Percentiles rank a stretch among this genome's conserved stretches.
Conservation (phyloP, 2,888 invertebrate species). For the Psylliodes chrysocephalus region DNA sequence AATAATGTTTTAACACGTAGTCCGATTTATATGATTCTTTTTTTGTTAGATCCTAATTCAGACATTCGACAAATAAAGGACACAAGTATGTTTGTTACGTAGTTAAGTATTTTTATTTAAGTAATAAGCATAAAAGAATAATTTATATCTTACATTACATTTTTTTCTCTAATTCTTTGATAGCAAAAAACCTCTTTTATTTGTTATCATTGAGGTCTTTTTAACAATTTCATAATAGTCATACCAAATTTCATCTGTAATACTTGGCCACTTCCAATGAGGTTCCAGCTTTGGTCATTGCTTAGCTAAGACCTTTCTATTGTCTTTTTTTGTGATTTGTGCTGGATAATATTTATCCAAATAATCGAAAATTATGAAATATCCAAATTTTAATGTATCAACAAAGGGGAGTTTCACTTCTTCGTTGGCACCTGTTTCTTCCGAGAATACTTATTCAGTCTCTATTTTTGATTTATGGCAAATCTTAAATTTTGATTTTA, state of each 20-base stretch:
- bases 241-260: slow-evolving; percentile 9
- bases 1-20: too few relatives aligned
- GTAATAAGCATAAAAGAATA: background rate
- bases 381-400: too few relatives aligned
- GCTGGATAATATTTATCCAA: slow-evolving; percentile 6
- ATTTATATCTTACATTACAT: background rate
- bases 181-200: slow-evolving; percentile 11
- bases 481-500: too few relatives aligned
- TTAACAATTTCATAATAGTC: slow-evolving; percentile 9
- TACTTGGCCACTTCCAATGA: background rate
- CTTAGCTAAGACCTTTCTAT: slow-evolving; percentile 4
- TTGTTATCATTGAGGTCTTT: slow-evolving; percentile 4
- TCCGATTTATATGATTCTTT: too few relatives aligned
- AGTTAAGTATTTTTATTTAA: too few relatives aligned
- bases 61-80: background rate
- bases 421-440: too few relatives aligned
- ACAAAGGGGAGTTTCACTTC: too few relatives aligned
- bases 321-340: slow-evolving; percentile 3
- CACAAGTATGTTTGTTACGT: background rate
- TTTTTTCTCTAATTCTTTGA: slow-evolving; percentile 2
- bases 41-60: background rate
- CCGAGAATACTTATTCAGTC: too few relatives aligned
- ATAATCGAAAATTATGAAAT: slow-evolving; percentile 12
- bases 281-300: slow-evolving; percentile 4
- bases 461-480: too few relatives aligned